Conservation (phyloP, 2,113 vertebrate genomes). For the Archilochus colubris region DNA sequence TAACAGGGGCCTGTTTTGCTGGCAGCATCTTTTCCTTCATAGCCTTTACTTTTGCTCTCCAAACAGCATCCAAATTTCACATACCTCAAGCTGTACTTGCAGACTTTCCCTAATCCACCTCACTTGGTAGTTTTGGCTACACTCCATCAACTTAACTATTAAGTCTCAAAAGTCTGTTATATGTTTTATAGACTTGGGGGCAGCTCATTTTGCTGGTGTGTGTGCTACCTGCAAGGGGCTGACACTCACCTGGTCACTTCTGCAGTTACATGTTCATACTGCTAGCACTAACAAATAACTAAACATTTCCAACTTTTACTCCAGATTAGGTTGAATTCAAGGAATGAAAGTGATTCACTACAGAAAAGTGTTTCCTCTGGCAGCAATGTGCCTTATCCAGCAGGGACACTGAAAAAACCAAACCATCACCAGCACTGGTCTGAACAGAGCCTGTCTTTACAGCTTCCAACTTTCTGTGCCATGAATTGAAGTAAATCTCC, state of each 20-base stretch:
- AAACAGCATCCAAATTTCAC: background rate
- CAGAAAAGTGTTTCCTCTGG: background rate
- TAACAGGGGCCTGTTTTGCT: background rate
- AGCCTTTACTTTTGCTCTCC: background rate
- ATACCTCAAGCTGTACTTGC: background rate
- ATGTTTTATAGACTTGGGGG: slow-evolving; percentile 9
- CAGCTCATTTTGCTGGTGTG: background rate
- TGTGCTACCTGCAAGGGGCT: background rate
- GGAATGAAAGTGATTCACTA: background rate
- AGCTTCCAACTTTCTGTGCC: background rate
- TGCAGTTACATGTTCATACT: background rate
- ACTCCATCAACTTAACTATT: slow-evolving; percentile 7
- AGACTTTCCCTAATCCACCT: background rate
- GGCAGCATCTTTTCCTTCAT: background rate
- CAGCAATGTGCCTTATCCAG: background rate
- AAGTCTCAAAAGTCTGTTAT: slow-evolving; percentile 15
- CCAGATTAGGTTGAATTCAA: background rate
- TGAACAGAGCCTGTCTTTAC: fast-evolving
- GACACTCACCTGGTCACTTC: background rate
- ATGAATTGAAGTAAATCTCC: background rate
- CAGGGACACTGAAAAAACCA: background rate
- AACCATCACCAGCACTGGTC: background rate
- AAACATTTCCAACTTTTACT: background rate
- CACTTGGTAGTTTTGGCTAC: slow-evolving; percentile 40
- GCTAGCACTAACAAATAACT: background rate